Percentiles rank a stretch among this genome's conserved stretches.
Evolutionary conservation across 2,113 vertebrate genomes (phyloP).

Genomic region (Edolisoma coerulescens): DNA sequence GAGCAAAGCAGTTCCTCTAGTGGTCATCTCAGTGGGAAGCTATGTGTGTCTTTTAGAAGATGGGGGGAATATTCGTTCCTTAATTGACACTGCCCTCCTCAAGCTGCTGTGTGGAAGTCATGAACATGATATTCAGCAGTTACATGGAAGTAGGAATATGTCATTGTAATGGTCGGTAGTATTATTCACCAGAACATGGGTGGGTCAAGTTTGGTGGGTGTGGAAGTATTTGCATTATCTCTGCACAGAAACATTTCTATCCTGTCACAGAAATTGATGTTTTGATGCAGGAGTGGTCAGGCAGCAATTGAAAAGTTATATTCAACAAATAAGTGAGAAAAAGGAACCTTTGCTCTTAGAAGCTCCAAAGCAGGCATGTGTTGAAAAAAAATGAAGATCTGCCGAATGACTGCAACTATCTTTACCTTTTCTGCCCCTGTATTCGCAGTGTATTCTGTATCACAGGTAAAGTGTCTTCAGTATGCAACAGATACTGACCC

Average conservation of each 20-base stretch:
- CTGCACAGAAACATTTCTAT: background rate
- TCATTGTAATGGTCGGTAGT: background rate
- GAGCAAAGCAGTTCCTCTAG: background rate
- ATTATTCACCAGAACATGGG: background rate
- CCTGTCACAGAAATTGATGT: background rate
- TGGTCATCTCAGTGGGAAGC: background rate
- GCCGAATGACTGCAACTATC: background rate
- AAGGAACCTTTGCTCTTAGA: background rate
- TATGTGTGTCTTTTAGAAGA: background rate
- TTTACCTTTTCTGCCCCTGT: background rate
- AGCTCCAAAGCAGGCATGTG: background rate
- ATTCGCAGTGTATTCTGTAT: background rate
- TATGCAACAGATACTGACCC: background rate
- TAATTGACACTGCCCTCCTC: background rate
- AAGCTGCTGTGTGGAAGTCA: background rate
- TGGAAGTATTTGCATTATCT: background rate
- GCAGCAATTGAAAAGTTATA: background rate
- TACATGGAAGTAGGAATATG: background rate
- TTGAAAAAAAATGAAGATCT: background rate
- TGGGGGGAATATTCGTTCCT: rapidly evolving
- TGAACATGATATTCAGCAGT: background rate
- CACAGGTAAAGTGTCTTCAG: background rate
- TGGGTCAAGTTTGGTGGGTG: background rate
- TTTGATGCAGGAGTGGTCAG: background rate
- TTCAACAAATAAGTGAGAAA: background rate